These are phyloP conservation scores for Oryzias celebensis DNA, from an alignment of 2,113 vertebrate genomes.

Conservation along the genomic window DNA sequence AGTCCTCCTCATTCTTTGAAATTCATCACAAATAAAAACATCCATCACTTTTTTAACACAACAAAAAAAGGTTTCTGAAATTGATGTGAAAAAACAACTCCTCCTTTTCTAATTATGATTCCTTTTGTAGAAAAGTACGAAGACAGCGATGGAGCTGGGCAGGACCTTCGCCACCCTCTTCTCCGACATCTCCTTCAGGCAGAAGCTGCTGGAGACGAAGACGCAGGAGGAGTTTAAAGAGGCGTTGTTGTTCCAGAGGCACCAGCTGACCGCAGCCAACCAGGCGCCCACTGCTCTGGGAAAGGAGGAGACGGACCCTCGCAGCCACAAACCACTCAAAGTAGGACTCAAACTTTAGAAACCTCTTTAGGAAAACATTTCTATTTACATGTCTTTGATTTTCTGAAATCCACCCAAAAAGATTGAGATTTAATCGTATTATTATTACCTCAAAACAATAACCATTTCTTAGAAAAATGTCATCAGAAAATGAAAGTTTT, in stretches of 20 bases:
- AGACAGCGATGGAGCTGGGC: conserved; percentile 92
- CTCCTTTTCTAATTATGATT: neutral
- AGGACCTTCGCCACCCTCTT: conserved; percentile 97
- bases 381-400: neutral
- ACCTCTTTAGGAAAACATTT: neutral
- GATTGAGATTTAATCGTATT: neutral
- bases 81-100: too few species aligned
- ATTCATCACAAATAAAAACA: too few species aligned
- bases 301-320: conserved; percentile 77
- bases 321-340: conserved; percentile 83
- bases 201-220: conserved; percentile 94
- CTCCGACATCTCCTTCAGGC: conserved; percentile 93
- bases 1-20: too few species aligned
- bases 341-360: conserved; percentile 50
- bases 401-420: neutral
- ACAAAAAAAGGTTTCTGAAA: too few species aligned
- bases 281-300: conserved; percentile 71
- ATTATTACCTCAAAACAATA: too few species aligned
- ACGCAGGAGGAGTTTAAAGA: conserved; percentile 97
- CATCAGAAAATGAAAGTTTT: too few species aligned
- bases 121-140: conserved; percentile 90
- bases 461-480: too few species aligned
- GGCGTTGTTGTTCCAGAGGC: conserved; percentile 89
- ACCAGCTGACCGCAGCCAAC: conserved; percentile 85
- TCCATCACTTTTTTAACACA: too few species aligned